Percentiles rank a stretch among this genome's conserved stretches.
These are phyloP conservation scores for Ariopsis seemanni DNA, from an alignment of 2,113 vertebrate genomes.

Conservation along the genomic window DNA sequence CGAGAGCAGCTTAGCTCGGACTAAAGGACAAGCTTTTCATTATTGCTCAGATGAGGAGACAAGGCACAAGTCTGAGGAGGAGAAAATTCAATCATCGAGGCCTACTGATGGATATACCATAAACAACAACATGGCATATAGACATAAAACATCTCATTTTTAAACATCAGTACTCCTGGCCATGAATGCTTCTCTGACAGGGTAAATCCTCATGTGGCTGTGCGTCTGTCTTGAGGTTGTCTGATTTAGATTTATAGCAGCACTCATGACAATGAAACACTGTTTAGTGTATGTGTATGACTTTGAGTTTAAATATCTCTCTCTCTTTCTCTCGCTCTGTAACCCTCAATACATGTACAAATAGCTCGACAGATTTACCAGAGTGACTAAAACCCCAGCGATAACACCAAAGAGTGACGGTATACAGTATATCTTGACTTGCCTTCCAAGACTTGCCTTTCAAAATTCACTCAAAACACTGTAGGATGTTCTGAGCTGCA, in stretches of 20 bases:
- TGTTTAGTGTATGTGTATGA: background rate
- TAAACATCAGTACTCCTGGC: background rate
- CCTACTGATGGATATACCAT: constrained; percentile 24
- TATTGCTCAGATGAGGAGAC: constrained; percentile 29
- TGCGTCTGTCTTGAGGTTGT: background rate
- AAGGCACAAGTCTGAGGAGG: constrained; percentile 18
- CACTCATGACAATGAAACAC: constrained; percentile 17
- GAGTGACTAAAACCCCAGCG: constrained; percentile 31
- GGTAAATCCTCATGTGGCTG: background rate
- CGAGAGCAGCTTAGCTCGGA: background rate
- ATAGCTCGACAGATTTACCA: constrained; percentile 30
- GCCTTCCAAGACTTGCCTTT: constrained; percentile 36
- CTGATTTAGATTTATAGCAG: constrained; percentile 30
- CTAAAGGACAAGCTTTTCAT: constrained; percentile 48
- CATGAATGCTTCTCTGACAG: background rate
- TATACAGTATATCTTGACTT: constrained; percentile 49
- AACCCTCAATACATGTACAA: constrained; percentile 5
- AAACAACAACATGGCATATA: constrained; percentile 15
- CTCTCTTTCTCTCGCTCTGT: background rate
- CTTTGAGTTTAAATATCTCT: background rate
- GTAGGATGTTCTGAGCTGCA: constrained; percentile 33
- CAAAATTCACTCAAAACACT: constrained; percentile 50
- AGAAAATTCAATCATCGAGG: constrained; percentile 31
- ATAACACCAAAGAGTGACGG: constrained; percentile 50
- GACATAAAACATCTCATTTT: background rate